Evolutionary conservation across 2,888 invertebrate species (phyloP).

Genomic region (Carcina quercana): DNA sequence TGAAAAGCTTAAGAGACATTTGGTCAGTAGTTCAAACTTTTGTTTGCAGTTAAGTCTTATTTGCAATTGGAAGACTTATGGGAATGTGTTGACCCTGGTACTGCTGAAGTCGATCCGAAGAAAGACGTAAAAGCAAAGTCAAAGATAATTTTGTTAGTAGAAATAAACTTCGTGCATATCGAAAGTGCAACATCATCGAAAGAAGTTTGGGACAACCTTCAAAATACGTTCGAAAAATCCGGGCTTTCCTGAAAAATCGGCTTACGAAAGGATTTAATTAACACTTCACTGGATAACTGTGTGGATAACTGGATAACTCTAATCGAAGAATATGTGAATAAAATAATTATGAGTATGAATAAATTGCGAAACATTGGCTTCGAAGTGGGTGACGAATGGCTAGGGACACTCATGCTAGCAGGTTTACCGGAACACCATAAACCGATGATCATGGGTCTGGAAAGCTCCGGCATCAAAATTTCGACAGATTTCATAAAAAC

Average conservation of each 20-base stretch:
- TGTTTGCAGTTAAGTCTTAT: not conserved
- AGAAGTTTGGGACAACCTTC: conserved; percentile 11
- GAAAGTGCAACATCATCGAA: conserved; percentile 11
- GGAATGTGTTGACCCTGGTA: not conserved
- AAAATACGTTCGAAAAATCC: conserved; percentile 14
- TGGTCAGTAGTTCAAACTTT: too few relatives aligned
- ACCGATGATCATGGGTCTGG: conserved; percentile 3
- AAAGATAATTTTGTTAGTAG: conserved; percentile 5
- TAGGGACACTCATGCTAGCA: conserved; percentile 13
- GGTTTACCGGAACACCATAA: conserved; percentile 7
- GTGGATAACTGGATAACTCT: too few relatives aligned
- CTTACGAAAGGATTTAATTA: conserved; percentile 15
- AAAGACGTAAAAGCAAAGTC: conserved; percentile 8
- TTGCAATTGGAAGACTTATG: not conserved
- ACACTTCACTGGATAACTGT: conserved; percentile 11
- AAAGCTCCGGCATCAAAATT: conserved; percentile 1
- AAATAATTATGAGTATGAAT: conserved; percentile 13
- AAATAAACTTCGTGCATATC: too few relatives aligned
- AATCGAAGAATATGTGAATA: conserved; percentile 15
- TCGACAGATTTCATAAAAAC: conserved; percentile 10
- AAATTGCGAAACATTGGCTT: too few relatives aligned
- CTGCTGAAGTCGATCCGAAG: not conserved
- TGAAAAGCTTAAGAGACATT: too few relatives aligned
- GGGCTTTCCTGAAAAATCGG: conserved; percentile 14
- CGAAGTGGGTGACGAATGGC: conserved; percentile 14